Percentiles rank a stretch among this genome's conserved stretches.
These are phyloP conservation scores for Salvator merianae DNA, from an alignment of 2,113 vertebrate genomes.

Conservation along the genomic window DNA sequence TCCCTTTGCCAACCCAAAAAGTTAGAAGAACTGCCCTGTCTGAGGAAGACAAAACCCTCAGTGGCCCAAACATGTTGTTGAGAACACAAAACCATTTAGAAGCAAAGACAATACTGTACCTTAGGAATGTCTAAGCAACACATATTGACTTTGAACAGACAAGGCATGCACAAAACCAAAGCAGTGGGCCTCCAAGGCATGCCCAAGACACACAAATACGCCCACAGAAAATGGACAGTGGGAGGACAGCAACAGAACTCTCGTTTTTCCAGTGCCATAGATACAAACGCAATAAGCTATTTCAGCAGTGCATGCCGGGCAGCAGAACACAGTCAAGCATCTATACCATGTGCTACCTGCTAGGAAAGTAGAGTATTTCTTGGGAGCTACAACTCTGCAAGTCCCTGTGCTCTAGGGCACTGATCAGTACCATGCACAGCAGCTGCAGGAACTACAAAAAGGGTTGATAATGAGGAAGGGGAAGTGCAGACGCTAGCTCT, in stretches of 20 bases:
- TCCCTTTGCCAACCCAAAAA: background rate
- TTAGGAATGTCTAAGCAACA: background rate
- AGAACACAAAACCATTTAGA: too few species aligned
- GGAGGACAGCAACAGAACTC: background rate
- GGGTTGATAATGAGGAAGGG: slow-evolving; percentile 1
- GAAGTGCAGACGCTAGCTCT: background rate
- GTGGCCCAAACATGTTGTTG: background rate
- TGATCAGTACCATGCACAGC: slow-evolving; percentile 30
- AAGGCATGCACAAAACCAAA: background rate
- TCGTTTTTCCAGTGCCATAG: background rate
- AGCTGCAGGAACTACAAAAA: slow-evolving; percentile 52
- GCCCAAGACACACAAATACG: background rate
- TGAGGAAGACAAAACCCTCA: background rate
- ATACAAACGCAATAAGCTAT: background rate
- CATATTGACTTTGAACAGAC: background rate
- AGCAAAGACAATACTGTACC: background rate
- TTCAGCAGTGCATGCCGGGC: background rate
- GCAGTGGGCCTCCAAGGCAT: background rate
- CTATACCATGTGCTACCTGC: slow-evolving; percentile 41
- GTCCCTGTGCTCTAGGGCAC: slow-evolving; percentile 25
- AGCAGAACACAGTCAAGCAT: background rate
- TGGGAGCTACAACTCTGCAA: slow-evolving; percentile 29
- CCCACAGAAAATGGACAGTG: background rate
- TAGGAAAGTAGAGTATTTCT: slow-evolving; percentile 47
- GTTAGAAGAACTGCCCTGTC: background rate